Conservation (phyloP, 2,888 invertebrate genomes). For the Chaetoderma sp. region DNA sequence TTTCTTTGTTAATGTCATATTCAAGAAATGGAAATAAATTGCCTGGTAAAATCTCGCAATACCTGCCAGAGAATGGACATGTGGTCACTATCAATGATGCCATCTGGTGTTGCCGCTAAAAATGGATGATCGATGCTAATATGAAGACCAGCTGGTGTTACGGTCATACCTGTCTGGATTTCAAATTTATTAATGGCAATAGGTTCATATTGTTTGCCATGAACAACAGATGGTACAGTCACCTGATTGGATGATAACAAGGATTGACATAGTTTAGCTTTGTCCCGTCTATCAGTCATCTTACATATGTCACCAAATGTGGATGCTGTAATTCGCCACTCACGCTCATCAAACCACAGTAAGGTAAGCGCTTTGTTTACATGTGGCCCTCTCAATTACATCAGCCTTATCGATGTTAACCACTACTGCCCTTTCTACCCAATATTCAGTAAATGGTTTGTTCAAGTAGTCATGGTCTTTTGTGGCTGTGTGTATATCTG, state of each 20-base stretch:
- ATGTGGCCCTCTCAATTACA: too few species aligned
- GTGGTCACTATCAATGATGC: conserved; percentile 18
- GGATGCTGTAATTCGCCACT: conserved; percentile 35
- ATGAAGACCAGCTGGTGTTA: conserved; percentile 27
- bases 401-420: not conserved
- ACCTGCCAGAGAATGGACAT: conserved; percentile 30
- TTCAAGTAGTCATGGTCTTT: conserved; percentile 19
- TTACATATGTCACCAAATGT: conserved; percentile 33
- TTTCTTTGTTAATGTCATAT: not conserved
- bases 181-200: conserved; percentile 22
- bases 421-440: conserved; percentile 27
- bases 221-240: conserved; percentile 10
- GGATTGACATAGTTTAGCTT: conserved; percentile 18
- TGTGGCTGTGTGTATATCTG: conserved; percentile 9
- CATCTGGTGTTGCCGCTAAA: conserved; percentile 35
- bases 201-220: conserved; percentile 32
- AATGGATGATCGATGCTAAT: conserved; percentile 20
- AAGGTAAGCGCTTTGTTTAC: too few species aligned
- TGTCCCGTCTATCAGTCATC: conserved; percentile 18
- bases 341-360: conserved; percentile 23
- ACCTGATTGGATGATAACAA: conserved; percentile 7
- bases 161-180: not conserved
- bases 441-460: conserved; percentile 17
- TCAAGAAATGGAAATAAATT: conserved; percentile 21
- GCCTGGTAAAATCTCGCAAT: conserved; percentile 15